phyloP scores from a whole-genome alignment of 2,797 vertebrate species.

The Threskiornis aethiopicus region DNA sequence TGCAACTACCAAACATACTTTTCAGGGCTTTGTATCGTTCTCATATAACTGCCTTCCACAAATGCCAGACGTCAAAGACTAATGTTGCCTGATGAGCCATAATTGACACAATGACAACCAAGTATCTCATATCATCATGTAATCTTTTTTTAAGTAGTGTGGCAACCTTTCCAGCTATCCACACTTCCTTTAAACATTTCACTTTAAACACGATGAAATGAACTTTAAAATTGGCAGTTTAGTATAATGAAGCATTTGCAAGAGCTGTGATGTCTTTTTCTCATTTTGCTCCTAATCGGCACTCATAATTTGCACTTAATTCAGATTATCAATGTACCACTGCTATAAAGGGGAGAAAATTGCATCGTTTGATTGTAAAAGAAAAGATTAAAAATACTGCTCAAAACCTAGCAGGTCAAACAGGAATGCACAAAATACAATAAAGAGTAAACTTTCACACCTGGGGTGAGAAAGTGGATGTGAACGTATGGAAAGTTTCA shows the following conservation, averaged over 20 bases:
- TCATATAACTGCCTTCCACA: background rate
- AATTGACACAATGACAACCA: constrained; percentile 38
- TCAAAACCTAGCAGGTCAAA: constrained; percentile 51
- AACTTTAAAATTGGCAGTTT: constrained; percentile 26
- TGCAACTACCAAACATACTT: background rate
- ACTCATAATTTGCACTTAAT: constrained; percentile 17
- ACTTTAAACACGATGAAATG: constrained; percentile 3
- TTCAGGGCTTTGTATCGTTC: background rate
- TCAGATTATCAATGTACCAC: background rate
- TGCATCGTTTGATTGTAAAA: background rate
- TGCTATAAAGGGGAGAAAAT: background rate
- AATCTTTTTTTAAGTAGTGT: background rate
- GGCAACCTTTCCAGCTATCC: constrained; percentile 22
- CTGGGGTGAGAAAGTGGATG: background rate
- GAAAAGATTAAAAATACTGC: constrained; percentile 29
- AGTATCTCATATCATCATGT: background rate
- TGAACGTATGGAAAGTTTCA: constrained; percentile 7
- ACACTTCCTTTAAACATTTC: constrained; percentile 12
- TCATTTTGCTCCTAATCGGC: background rate
- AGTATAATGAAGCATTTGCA: constrained; percentile 42
- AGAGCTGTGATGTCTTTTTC: constrained; percentile 17
- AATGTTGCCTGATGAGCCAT: constrained; percentile 6
- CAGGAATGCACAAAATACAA: constrained; percentile 22
- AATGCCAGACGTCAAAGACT: constrained; percentile 18
- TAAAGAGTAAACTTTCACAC: constrained; percentile 42